Percentiles rank a stretch among this genome's conserved stretches.
Evolutionary conservation across 2,797 vertebrate genomes (phyloP).

Genomic region (Coreius guichenoti): DNA sequence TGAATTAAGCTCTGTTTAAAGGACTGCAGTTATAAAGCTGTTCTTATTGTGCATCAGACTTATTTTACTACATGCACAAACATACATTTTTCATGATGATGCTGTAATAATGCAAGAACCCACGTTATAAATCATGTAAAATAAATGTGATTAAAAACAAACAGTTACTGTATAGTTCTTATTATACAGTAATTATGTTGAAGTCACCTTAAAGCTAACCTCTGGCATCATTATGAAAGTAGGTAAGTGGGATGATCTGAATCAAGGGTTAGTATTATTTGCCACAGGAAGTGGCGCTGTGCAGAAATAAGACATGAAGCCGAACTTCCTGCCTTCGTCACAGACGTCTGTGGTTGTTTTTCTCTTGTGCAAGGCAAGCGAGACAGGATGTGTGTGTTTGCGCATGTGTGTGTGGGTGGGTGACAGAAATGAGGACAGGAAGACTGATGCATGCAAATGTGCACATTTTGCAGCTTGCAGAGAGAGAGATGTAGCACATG

Average conservation of each 20-base stretch:
- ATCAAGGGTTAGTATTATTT: conserved; percentile 61
- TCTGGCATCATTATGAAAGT: conserved; percentile 53
- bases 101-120: background rate
- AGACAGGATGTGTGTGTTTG: conserved; percentile 66
- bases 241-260: conserved; percentile 58
- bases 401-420: conserved; percentile 54
- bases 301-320: conserved; percentile 54
- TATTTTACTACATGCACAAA: background rate
- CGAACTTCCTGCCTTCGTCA: conserved; percentile 62
- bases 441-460: conserved; percentile 41
- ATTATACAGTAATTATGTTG: background rate
- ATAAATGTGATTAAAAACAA: background rate
- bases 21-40: background rate
- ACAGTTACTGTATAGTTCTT: background rate
- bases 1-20: background rate
- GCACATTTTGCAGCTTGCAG: conserved; percentile 54
- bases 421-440: conserved; percentile 63
- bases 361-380: conserved; percentile 63
- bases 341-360: conserved; percentile 65
- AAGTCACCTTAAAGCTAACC: background rate
- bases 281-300: conserved; percentile 65
- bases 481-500: conserved; percentile 55
- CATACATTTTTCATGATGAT: background rate
- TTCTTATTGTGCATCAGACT: background rate
- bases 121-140: too few species aligned